These are phyloP conservation scores for Arge pagana DNA, from an alignment of 2,888 invertebrate genomes.

Conservation along the genomic window DNA sequence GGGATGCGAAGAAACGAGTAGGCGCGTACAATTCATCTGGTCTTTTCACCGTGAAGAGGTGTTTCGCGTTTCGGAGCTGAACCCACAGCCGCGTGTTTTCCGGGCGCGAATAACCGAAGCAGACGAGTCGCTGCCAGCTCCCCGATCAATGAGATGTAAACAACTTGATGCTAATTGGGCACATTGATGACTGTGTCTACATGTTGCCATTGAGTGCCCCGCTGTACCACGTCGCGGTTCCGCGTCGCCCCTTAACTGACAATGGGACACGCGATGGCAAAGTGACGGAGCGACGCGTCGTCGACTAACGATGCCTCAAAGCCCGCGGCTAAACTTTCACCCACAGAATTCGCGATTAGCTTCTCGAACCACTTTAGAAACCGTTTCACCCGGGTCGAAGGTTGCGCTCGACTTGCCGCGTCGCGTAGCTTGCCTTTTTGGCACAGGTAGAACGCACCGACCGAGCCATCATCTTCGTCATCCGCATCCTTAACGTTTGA, in stretches of 20 bases:
- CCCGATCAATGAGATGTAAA: slow-evolving; percentile 58
- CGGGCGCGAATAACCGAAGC: slow-evolving; percentile 9
- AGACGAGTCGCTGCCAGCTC: slow-evolving; percentile 22
- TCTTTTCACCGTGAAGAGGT: too few relatives aligned
- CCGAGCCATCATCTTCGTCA: too few relatives aligned
- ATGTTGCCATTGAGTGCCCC: slow-evolving; percentile 12
- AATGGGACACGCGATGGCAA: slow-evolving; percentile 13
- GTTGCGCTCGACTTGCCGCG: too few relatives aligned
- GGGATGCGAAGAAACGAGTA: too few relatives aligned
- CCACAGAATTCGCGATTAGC: slow-evolving; percentile 3
- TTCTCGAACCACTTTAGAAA: too few relatives aligned
- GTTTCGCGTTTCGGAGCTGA: too few relatives aligned
- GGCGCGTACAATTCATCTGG: too few relatives aligned
- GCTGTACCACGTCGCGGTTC: slow-evolving; percentile 7
- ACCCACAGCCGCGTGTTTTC: too few relatives aligned
- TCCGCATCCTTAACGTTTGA: too few relatives aligned
- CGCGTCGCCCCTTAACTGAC: slow-evolving; percentile 9
- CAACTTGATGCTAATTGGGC: slow-evolving; percentile 58
- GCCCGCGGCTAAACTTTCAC: slow-evolving; percentile 5
- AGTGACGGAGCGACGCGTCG: slow-evolving; percentile 18
- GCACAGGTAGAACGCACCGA: too few relatives aligned
- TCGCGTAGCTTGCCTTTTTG: too few relatives aligned
- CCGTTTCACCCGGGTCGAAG: too few relatives aligned
- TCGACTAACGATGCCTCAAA: slow-evolving; percentile 12
- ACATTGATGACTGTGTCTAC: slow-evolving; percentile 47